These are phyloP conservation scores for Hyalella azteca DNA, from an alignment of 2,888 invertebrate genomes.

Conservation along the genomic window DNA sequence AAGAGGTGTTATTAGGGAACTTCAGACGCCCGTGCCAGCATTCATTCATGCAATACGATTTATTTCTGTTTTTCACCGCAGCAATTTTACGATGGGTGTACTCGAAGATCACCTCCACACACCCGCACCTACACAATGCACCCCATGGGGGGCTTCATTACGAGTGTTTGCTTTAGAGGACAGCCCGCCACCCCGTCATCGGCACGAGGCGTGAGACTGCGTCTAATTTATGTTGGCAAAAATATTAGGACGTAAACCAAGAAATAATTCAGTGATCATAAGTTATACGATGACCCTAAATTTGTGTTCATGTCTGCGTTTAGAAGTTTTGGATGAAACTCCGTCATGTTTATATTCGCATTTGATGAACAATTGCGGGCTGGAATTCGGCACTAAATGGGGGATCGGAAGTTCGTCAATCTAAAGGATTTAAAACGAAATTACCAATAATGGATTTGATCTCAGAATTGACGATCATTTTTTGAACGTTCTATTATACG, in stretches of 20 bases:
- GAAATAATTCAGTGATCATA: too few relatives aligned
- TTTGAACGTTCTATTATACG: too few relatives aligned
- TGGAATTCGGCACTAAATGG: too few relatives aligned
- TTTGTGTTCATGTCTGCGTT: neutral
- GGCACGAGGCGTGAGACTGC: neutral
- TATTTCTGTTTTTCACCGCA: neutral
- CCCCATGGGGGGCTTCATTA: neutral
- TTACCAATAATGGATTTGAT: too few relatives aligned
- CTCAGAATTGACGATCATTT: too few relatives aligned
- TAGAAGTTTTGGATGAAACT: neutral
- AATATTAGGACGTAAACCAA: too few relatives aligned
- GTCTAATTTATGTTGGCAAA: neutral
- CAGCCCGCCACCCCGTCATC: neutral
- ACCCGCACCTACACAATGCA: too few relatives aligned
- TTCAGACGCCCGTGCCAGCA: neutral
- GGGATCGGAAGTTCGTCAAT: too few relatives aligned
- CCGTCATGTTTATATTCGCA: too few relatives aligned
- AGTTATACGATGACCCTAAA: neutral
- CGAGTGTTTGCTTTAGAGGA: slow-evolving; percentile 11
- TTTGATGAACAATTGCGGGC: too few relatives aligned
- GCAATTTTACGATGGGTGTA: slow-evolving; percentile 29
- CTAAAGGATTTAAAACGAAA: too few relatives aligned
- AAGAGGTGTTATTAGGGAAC: neutral
- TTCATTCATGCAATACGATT: neutral
- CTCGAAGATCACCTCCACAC: too few relatives aligned